Percentiles rank a stretch among this genome's conserved stretches.
Evolutionary conservation across 2,888 invertebrate genomes (phyloP).

Genomic region (Tipula helvola): DNA sequence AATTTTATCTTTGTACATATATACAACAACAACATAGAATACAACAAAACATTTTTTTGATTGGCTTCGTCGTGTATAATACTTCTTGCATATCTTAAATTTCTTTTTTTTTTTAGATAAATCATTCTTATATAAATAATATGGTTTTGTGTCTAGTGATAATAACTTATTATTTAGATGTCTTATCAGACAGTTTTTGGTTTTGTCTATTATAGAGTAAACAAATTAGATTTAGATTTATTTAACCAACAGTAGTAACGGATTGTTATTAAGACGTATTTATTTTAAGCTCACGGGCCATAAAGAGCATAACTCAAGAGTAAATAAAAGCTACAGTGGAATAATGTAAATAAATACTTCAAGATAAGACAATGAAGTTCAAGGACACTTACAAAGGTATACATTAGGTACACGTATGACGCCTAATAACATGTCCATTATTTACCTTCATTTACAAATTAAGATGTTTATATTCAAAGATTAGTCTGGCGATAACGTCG

Average conservation of each 20-base stretch:
- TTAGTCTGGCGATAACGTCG: background rate
- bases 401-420: background rate
- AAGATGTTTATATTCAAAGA: background rate
- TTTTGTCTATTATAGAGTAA: background rate
- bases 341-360: background rate
- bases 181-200: background rate
- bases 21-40: background rate
- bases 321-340: too few species aligned
- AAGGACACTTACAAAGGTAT: background rate
- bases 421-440: background rate
- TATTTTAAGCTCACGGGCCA: background rate
- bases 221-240: background rate
- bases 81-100: background rate
- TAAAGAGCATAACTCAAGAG: background rate
- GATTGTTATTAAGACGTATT: background rate
- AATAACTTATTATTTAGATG: slow-evolving; percentile 4
- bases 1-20: background rate
- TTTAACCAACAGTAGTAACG: background rate
- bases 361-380: background rate
- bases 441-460: background rate
- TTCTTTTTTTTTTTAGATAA: background rate
- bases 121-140: background rate
- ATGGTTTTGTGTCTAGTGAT: background rate
- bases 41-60: background rate
- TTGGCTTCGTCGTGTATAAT: background rate